A percentile compares a stretch with the other conserved stretches of the same genome.
Evolutionary conservation across 2,797 vertebrate genomes (phyloP).

Genomic region (Melanitta fusca): DNA sequence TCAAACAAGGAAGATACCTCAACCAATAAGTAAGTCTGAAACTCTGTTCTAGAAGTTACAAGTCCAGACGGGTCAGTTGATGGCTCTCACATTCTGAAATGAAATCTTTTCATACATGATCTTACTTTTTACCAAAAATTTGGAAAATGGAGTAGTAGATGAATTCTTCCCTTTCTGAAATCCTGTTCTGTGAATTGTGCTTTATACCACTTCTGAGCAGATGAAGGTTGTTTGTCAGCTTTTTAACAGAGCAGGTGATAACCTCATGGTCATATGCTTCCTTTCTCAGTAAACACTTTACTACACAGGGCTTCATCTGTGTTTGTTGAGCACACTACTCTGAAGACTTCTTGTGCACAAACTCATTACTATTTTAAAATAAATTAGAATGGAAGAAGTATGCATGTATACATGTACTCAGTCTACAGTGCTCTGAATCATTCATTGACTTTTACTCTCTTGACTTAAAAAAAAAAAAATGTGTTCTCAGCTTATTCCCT

Average conservation of each 20-base stretch:
- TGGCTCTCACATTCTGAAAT: background rate
- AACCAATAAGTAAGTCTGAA: background rate
- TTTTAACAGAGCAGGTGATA: background rate
- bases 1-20: background rate
- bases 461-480: background rate
- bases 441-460: background rate
- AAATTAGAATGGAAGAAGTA: background rate
- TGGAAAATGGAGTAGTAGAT: background rate
- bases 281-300: background rate
- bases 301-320: background rate
- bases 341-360: background rate
- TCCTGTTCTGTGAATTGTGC: background rate
- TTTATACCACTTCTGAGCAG: background rate
- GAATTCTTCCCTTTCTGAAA: background rate
- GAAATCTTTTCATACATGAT: background rate
- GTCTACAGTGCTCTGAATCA: background rate
- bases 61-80: fast-evolving
- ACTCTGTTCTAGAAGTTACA: background rate
- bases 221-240: background rate
- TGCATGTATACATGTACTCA: background rate
- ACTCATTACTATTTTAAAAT: background rate
- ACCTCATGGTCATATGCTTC: background rate
- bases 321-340: background rate
- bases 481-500: background rate
- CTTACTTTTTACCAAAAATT: background rate